Evolutionary conservation across 2,797 vertebrate species (phyloP), one percentile per base, ranked within the genome.

Genomic region (Sarcophilus harrisii): DNA sequence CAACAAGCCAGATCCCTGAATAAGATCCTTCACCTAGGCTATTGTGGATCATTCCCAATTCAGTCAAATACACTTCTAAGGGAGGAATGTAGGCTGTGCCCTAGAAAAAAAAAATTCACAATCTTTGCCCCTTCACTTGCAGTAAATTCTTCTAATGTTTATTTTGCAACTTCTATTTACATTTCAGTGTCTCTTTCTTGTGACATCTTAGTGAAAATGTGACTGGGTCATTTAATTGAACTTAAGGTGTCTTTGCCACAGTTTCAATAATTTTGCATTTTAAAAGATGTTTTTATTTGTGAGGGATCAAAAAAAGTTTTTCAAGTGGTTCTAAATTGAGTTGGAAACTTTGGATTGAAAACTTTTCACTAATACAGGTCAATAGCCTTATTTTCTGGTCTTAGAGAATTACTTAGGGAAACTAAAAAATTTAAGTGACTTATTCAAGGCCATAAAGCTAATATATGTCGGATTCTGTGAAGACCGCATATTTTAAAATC

Each of bases 271-370:
- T 3, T 12, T 14, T 92, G 27, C 38, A 52, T 91, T 95, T 91
- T 73, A 93, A 95, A 94, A 18, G 10, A 54, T 66, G 18, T 94
- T 92, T 95, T 87, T 49, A 81, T 81, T 81, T 73, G n/a, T 0
- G 1, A 91, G 45, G 57, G 81, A 30, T 32, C 55, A 32, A 57
- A 32, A 55, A 93, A 16, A 87, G 24, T 24, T 87, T 87, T 45
- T 87, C 73, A 45, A 27, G 38, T 87, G 73, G 38, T 87, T 87
- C 38, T 87, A 87, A 87, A 32, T 18, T n/a, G 24, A 49, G 24
- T 24, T 27, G 38, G 24, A 87, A 87, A 45, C 38, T 45, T 5
- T 81, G 38, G 38, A 81, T 81, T 45, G 73, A 81, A 81, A 21
- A 73, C 16, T 73, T 73, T 38, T 5, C 62, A 73, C n/a, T 73